phyloP scores from a whole-genome alignment of 2,113 vertebrate genomes.

The Peucedramus taeniatus region DNA sequence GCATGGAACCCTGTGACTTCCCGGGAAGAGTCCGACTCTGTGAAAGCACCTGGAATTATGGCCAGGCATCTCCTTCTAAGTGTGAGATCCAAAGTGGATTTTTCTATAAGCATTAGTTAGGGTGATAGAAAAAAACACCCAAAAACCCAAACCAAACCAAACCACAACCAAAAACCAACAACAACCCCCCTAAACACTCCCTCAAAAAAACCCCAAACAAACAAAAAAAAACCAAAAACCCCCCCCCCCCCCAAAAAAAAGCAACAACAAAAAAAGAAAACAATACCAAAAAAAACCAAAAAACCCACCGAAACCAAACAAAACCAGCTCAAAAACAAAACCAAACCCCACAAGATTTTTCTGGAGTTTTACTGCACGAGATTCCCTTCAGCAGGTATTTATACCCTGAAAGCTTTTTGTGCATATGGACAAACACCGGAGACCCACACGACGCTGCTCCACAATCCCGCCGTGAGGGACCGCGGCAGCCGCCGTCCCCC shows the following conservation, averaged over 20 bases:
- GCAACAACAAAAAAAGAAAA: neutral
- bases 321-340: neutral
- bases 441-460: neutral
- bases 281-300: no score
- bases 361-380: neutral
- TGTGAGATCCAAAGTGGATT: fast-evolving
- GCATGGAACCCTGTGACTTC: neutral
- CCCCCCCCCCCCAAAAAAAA: no score
- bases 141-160: no score
- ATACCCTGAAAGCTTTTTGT: fast-evolving
- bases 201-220: neutral
- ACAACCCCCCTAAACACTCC: no score
- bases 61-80: fast-evolving
- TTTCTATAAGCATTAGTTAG: neutral
- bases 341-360: neutral
- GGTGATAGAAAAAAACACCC: no score
- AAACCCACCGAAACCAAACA: neutral
- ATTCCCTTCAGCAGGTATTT: neutral
- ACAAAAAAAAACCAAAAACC: no score
- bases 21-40: fast-evolving
- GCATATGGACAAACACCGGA: neutral
- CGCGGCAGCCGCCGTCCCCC: fast-evolving
- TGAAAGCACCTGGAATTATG: fast-evolving
- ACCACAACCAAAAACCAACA: no score
- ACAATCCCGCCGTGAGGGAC: neutral